Evolutionary conservation across 2,113 vertebrate species (phyloP).

Genomic region (Dromaius novaehollandiae): DNA sequence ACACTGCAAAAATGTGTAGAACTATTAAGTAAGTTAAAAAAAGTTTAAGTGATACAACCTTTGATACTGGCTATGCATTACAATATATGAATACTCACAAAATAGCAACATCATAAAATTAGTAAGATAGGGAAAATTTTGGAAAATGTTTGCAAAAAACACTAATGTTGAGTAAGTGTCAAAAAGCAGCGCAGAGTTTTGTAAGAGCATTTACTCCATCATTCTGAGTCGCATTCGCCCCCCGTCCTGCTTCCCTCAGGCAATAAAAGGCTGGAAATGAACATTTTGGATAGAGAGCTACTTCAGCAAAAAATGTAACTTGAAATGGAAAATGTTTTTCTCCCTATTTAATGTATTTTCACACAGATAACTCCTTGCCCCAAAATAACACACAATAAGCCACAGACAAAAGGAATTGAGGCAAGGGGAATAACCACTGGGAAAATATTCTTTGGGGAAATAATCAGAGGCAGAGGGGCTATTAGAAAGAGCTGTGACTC

Average conservation of each 20-base stretch:
- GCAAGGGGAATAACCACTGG: background rate
- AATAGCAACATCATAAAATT: background rate
- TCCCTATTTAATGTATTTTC: background rate
- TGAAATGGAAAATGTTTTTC: background rate
- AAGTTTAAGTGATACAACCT: background rate
- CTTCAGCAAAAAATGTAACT: background rate
- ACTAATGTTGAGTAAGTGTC: background rate
- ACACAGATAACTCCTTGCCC: background rate
- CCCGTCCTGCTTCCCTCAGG: background rate
- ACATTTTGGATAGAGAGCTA: background rate
- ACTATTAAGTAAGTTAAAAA: background rate
- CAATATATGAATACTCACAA: background rate
- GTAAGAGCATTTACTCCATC: background rate
- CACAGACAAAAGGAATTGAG: conserved; percentile 8
- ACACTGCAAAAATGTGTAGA: background rate
- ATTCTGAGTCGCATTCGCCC: background rate
- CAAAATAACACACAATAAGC: background rate
- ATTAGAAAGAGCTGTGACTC: background rate
- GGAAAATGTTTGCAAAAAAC: background rate
- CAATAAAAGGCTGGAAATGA: background rate
- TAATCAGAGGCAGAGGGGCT: background rate
- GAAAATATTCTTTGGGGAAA: background rate
- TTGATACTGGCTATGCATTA: background rate
- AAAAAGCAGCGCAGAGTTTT: background rate
- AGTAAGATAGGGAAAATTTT: background rate